Evolutionary conservation across 64 coral and sea anemone genomes (phyloP).

Genomic region (Montipora efflorescens): DNA sequence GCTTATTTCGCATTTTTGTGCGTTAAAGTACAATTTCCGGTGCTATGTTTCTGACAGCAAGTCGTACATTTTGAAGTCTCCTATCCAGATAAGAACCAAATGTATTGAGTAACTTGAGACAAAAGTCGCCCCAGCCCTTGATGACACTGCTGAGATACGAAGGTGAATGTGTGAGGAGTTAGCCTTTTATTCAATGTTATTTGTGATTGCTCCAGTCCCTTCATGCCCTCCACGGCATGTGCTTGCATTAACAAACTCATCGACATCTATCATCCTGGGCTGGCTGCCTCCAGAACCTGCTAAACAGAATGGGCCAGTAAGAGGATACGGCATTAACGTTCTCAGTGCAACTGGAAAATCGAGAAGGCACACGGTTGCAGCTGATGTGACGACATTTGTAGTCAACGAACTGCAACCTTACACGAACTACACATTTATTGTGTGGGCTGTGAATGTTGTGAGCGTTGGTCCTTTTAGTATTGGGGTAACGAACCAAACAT

Average conservation of each 20-base stretch:
- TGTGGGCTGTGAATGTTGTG: constrained; percentile 50
- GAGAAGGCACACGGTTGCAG: not conserved
- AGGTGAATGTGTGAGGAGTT: too few species aligned
- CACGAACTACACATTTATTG: constrained; percentile 69
- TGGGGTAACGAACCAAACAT: constrained; percentile 47
- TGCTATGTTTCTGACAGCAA: too few species aligned
- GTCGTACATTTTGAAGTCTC: too few species aligned
- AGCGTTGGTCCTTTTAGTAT: constrained; percentile 65
- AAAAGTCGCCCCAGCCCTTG: too few species aligned
- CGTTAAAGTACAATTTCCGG: too few species aligned
- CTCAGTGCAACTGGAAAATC: not conserved
- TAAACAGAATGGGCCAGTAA: constrained; percentile 64
- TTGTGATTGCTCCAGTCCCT: constrained; percentile 32
- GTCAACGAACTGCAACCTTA: constrained; percentile 57
- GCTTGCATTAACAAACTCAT: constrained; percentile 28
- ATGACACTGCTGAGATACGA: too few species aligned
- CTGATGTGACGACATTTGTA: constrained; percentile 22
- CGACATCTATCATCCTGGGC: constrained; percentile 52
- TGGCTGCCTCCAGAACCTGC: constrained; percentile 61
- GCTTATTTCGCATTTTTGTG: too few species aligned
- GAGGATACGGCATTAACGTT: constrained; percentile 62
- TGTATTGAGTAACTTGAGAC: too few species aligned
- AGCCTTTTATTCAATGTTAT: too few species aligned
- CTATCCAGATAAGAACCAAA: too few species aligned
- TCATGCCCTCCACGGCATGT: constrained; percentile 65